Evolutionary conservation across 2,888 invertebrate genomes (phyloP).

Genomic region (Hirtodrosophila duncani): DNA sequence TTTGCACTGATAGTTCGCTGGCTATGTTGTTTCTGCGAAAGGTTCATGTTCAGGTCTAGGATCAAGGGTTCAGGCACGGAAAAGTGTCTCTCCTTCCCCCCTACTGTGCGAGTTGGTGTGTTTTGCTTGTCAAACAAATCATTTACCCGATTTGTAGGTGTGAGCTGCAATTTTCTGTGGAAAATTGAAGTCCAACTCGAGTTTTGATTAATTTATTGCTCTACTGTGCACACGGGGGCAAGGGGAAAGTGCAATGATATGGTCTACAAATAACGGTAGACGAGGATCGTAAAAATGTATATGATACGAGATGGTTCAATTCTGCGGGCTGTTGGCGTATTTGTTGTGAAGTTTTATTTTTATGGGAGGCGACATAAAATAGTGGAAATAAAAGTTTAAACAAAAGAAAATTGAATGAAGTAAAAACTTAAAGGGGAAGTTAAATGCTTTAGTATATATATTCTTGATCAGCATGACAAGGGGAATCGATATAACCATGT

Average conservation of each 20-base stretch:
- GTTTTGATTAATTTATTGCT: constrained; percentile 68
- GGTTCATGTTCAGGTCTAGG: constrained; percentile 30
- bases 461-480: no score
- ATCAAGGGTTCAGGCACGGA: no score
- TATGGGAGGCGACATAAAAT: constrained; percentile 39
- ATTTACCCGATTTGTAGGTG: constrained; percentile 60
- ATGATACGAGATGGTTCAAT: constrained; percentile 19
- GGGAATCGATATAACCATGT: no score
- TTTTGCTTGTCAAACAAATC: constrained; percentile 66
- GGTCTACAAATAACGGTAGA: constrained; percentile 40
- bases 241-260: constrained; percentile 16
- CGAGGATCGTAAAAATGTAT: constrained; percentile 25
- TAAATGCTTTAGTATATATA: no score
- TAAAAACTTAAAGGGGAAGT: no score
- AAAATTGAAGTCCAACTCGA: constrained; percentile 37
- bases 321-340: constrained; percentile 45
- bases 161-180: constrained; percentile 58
- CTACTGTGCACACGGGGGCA: background rate
- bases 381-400: no score
- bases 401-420: no score
- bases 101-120: no score
- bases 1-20: constrained; percentile 44
- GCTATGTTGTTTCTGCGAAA: constrained; percentile 51
- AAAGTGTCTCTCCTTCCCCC: no score
- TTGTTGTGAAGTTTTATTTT: constrained; percentile 45